phyloP scores from a whole-genome alignment of 2,888 invertebrate genomes.

The Eristalinus sepulchralis region DNA sequence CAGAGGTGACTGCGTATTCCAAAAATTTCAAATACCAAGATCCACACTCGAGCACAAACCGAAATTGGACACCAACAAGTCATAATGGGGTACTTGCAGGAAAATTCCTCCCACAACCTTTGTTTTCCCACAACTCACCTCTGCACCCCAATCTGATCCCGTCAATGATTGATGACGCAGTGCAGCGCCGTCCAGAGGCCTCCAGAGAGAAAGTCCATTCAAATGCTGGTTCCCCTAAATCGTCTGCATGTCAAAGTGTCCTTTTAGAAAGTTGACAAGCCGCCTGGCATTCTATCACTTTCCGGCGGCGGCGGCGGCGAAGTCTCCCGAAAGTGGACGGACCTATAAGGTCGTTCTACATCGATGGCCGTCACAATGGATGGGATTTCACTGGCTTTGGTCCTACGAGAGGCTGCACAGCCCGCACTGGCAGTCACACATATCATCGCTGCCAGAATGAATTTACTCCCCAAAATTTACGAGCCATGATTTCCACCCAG shows the following conservation, averaged over 20 bases:
- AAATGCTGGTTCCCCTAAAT: not conserved
- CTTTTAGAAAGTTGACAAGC: not conserved
- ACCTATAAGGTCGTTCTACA: not conserved
- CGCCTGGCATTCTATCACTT: not conserved
- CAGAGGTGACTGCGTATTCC: too few relatives aligned
- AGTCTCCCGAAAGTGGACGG: not conserved
- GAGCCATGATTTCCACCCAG: constrained; percentile 47
- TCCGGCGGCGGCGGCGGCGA: not conserved
- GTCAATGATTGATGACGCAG: not conserved
- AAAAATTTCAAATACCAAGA: too few relatives aligned
- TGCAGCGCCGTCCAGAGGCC: not conserved
- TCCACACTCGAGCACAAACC: too few relatives aligned
- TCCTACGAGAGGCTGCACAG: not conserved
- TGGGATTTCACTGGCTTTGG: not conserved
- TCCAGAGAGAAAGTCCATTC: not conserved
- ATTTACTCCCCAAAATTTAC: constrained; percentile 37
- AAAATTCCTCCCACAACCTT: not conserved
- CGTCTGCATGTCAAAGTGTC: not conserved
- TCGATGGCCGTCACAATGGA: not conserved
- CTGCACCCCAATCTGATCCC: not conserved
- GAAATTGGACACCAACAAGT: too few relatives aligned
- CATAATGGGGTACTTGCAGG: too few relatives aligned
- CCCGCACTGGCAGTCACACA: constrained; percentile 25
- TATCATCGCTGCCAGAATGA: constrained; percentile 7
- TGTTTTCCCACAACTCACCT: not conserved